phyloP scores from a whole-genome alignment of 2,888 invertebrate genomes.

The Salpingus planirostris region DNA sequence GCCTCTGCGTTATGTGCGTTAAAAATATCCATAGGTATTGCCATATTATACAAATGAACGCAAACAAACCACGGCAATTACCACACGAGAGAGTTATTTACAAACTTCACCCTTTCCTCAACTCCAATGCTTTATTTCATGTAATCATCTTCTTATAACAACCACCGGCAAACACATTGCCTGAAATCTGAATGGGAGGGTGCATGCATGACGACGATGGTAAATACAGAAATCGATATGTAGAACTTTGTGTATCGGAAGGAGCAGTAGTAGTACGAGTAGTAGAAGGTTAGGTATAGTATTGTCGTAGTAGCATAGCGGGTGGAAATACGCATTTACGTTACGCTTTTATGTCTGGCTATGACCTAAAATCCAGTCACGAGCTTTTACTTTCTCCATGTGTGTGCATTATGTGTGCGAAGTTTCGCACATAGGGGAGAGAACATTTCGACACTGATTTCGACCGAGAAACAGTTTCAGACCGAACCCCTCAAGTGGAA shows the following conservation, averaged over 20 bases:
- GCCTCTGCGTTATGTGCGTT: too few species aligned
- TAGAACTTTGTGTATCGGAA: constrained; percentile 6
- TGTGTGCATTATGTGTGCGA: too few species aligned
- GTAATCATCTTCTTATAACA: too few species aligned
- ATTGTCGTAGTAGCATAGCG: too few species aligned
- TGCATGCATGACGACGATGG: constrained; percentile 4
- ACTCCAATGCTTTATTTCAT: too few species aligned
- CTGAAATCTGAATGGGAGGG: too few species aligned
- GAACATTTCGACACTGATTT: too few species aligned
- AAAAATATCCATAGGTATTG: constrained; percentile 13
- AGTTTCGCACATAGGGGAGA: too few species aligned
- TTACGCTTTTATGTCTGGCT: constrained; percentile 27
- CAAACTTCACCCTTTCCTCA: not conserved
- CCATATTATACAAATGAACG: constrained; percentile 15
- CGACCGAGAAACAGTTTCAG: too few species aligned
- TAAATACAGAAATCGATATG: constrained; percentile 11
- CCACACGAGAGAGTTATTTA: not conserved
- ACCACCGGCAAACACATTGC: too few species aligned
- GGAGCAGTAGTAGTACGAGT: constrained; percentile 8
- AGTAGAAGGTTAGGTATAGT: too few species aligned
- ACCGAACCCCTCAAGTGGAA: too few species aligned
- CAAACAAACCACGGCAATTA: constrained; percentile 3
- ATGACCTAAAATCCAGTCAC: constrained; percentile 27
- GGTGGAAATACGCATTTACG: constrained; percentile 25
- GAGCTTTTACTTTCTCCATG: constrained; percentile 31